Base-by-base conservation (phyloP, 2,797 vertebrate genomes). In the Phoebastria nigripes region DNA sequence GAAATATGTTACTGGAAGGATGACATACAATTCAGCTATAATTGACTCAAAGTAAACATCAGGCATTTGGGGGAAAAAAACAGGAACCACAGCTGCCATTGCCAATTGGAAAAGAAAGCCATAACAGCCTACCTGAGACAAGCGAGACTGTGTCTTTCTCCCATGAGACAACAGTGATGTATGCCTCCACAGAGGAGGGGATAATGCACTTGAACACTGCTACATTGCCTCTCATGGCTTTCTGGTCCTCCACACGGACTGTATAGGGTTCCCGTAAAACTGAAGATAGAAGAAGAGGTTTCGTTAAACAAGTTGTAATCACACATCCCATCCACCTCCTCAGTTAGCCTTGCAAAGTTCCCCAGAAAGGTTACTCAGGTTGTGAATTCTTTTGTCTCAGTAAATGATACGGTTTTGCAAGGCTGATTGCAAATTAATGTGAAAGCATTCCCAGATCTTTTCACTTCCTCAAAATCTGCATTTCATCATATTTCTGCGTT, bases 131-230 rank as follows among this genome's bases (percentile, higher is more conserved):
- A 99, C 99, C 99, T 99, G 99, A 99, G 99, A 98, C 99, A 97
- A 99, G 99, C 97, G 99, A 99, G 95, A 99, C 98, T 82, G 99
- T 99, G 99, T 99, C 99, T 98, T 99, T 99, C 98, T 99, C 99
- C 99, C 99, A 99, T 98, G 99, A 99, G 98, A 99, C 98, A 91
- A 99, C 99, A 97, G 98, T 98, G 98, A 99, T 98, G 95, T 99
- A 99, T 96, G 99, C 98, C 99, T 99, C 99, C 96, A 99, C 99
- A 85, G 99, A 99, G 98, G 99, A 98, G 97, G 99, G 99, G 98
- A 99, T 99, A 99, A 99, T 99, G 99, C 99, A 99, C 99, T 99
- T 99, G 99, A 99, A 99, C 98, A 99, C 99, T 91, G 99, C 99
- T 95, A 99, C 99, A 97, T 99, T 99, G 98, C 99, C 99, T 99